Evolutionary conservation across 2,888 invertebrate genomes (phyloP).

Genomic region (Hoplodrina blanda): DNA sequence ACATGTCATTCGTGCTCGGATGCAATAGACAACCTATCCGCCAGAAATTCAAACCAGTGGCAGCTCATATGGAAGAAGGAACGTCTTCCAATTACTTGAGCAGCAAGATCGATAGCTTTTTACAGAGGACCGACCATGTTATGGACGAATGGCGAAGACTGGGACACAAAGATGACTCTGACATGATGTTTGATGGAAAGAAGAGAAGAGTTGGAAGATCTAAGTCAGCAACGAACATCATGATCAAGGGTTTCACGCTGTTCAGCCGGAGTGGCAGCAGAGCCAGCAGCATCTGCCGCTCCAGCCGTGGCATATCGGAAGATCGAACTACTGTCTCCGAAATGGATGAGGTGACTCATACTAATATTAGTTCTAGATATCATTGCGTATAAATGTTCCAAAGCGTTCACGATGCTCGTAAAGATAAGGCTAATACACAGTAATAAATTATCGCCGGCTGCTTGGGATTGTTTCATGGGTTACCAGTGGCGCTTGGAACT

Average conservation of each 20-base stretch:
- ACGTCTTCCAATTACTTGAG: slow-evolving; percentile 95
- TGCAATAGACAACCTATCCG: slow-evolving; percentile 93
- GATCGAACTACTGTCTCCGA: slow-evolving; percentile 92
- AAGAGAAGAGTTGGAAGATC: slow-evolving; percentile 91
- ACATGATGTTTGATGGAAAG: slow-evolving; percentile 79
- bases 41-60: slow-evolving; percentile 93
- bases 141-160: slow-evolving; percentile 96
- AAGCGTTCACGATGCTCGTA: slow-evolving; percentile 69
- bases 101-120: slow-evolving; percentile 94
- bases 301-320: slow-evolving; percentile 90
- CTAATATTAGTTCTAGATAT: slow-evolving; percentile 65
- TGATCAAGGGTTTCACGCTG: slow-evolving; percentile 95
- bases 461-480: slow-evolving; percentile 72
- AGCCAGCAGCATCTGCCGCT: slow-evolving; percentile 89
- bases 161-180: slow-evolving; percentile 91
- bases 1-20: slow-evolving; percentile 94
- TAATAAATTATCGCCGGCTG: slow-evolving; percentile 78
- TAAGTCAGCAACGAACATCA: slow-evolving; percentile 94
- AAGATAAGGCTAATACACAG: slow-evolving; percentile 71
- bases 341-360: slow-evolving; percentile 91
- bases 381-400: slow-evolving; percentile 60
- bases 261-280: slow-evolving; percentile 90
- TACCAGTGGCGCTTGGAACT: slow-evolving; percentile 75
- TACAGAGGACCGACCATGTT: slow-evolving; percentile 96
- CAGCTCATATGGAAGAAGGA: slow-evolving; percentile 94